Evolutionary conservation across 2,797 vertebrate genomes (phyloP).

Genomic region (Phoxinus dragarum): DNA sequence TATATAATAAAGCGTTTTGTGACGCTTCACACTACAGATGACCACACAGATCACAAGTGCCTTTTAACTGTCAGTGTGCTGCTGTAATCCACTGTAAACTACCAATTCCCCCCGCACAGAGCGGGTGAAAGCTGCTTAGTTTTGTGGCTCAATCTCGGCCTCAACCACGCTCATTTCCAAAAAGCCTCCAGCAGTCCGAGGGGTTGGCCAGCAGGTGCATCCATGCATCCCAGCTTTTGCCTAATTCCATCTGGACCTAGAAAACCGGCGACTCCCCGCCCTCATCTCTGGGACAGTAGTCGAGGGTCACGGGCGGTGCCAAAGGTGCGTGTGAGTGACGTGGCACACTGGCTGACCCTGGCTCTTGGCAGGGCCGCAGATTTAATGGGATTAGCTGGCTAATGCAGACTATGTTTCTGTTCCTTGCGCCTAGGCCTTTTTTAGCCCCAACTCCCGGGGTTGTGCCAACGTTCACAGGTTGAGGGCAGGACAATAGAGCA

Average conservation of each 20-base stretch:
- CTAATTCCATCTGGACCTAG: conserved; percentile 38
- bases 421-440: conserved; percentile 76
- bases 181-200: conserved; percentile 47
- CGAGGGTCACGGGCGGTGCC: conserved; percentile 72
- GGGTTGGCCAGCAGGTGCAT: conserved; percentile 61
- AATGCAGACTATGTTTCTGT: conserved; percentile 85
- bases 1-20: conserved; percentile 30
- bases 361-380: conserved; percentile 78
- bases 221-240: conserved; percentile 63
- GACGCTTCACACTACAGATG: conserved; percentile 70
- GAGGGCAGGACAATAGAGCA: conserved; percentile 77
- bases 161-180: conserved; percentile 30
- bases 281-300: neutral
- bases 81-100: conserved; percentile 77
- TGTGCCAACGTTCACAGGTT: conserved; percentile 81
- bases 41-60: conserved; percentile 68
- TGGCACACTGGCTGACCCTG: conserved; percentile 86
- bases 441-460: conserved; percentile 76
- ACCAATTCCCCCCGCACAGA: conserved; percentile 64
- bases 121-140: conserved; percentile 69
- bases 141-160: conserved; percentile 48
- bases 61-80: conserved; percentile 71
- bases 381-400: conserved; percentile 86
- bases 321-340: conserved; percentile 83
- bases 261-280: conserved; percentile 19